Base-by-base conservation (phyloP, 2,888 invertebrate species). In the Rhabditoides inermis region DNA sequence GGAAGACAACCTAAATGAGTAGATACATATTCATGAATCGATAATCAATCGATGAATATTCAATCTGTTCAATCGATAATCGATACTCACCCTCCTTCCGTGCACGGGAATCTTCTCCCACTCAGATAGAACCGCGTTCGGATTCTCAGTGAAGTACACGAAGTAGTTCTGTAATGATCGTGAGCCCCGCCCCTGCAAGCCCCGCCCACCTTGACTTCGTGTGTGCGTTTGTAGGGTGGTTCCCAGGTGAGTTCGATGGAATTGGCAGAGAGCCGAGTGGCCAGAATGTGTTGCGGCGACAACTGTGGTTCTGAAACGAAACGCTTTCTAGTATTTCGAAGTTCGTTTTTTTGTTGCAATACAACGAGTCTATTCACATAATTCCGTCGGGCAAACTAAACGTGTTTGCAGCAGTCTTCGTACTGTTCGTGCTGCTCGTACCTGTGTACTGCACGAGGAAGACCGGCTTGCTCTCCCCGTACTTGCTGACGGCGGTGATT, bases 61-160 rank as follows among this genome's bases (percentile, higher is more conserved):
- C 5, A 2, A 12, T 27, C 27, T 1, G 2, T 25, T 44, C 10
- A 10, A 40, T 1, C 7, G 25, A 23, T 22, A 23, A 3, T 23
- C 15, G n/a, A 15, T 15, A 36, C 49, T 23, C 40, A 48, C 65
- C 46, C 57, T 56, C 20, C 69, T 42, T 12, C 74, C 74, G 39
- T 67, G 66, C 3, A 73, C 74, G 12, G 64, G 63, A 20, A 73
- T 58, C 51, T 73, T 73, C 53, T 74, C 65, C 74, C 74, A 73
- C 42, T 73, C 74, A 0, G 61, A 55, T 7, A 73, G 59, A 2
- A 65, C 56, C 1, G 72, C 68, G 36, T 63, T 65, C 4, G 72
- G 68, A 55, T 71, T 75, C 49, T 74, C 74, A 15, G 74, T 75
- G 54, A 68, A 73, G 39, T 74, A 74, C 12, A 74, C 74, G 48